phyloP scores from a whole-genome alignment of 2,888 invertebrate genomes.

The Heliconius charithonia region DNA sequence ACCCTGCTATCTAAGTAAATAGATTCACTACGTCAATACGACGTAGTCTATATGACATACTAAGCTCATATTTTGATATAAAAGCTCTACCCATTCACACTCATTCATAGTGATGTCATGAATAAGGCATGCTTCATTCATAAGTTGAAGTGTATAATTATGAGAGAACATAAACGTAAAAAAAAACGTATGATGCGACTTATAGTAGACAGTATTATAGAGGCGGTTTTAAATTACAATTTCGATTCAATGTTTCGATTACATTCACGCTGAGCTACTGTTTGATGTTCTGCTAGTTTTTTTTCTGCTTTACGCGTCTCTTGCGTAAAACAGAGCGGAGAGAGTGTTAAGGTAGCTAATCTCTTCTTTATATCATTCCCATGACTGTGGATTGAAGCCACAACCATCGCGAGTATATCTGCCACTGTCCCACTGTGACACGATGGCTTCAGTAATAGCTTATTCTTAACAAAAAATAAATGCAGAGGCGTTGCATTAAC shows the following conservation, averaged over 20 bases:
- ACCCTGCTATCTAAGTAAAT: background rate
- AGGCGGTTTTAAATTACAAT: background rate
- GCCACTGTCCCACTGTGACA: no score
- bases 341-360: no score
- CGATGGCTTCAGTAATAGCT: background rate
- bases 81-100: conserved; percentile 18
- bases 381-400: background rate
- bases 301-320: no score
- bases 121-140: conserved; percentile 49
- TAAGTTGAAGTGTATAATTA: conserved; percentile 26
- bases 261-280: background rate
- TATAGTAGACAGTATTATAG: conserved; percentile 1
- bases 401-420: background rate
- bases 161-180: conserved; percentile 17
- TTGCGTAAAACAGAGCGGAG: no score
- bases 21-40: background rate
- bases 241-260: background rate
- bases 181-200: background rate
- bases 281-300: no score
- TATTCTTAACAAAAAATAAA: background rate
- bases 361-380: no score
- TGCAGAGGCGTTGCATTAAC: background rate
- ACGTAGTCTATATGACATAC: background rate
- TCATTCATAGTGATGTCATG: conserved; percentile 31
- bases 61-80: conserved; percentile 1